Evolutionary conservation across 2,888 invertebrate genomes (phyloP), one percentile per base, ranked within the genome.

Genomic region (Euproctis similis): DNA sequence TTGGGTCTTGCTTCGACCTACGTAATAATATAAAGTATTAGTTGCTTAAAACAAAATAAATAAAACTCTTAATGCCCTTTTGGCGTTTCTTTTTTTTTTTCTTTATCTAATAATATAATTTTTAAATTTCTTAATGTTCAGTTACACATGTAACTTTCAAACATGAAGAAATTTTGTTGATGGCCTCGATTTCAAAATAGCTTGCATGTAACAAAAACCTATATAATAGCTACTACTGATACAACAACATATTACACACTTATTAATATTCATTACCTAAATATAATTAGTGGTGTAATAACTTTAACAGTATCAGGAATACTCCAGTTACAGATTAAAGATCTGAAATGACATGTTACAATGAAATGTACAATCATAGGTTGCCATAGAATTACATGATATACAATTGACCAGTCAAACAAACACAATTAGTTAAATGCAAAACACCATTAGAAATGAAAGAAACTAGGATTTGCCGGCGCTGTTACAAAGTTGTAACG

Each of bases 151-250:
- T 64, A 75, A 81, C 76, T 70, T n/a, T 61, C 46, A 46, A 69
- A 71, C 78, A 77, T 56, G 42, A 73, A 81, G 80, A 82, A 77
- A 81, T 76, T 5, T 60, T 46, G 61, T 57, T 49, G 60, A 72
- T 81, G 81, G 82, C 81, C 82, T 82, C 81, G 81, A 82, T 82
- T 81, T 72, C 69, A 74, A 78, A 69, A n/a, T n/a, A n/a, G n/a
- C n/a, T n/a, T n/a, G n/a, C n/a, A n/a, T n/a, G n/a, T n/a, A n/a
- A n/a, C n/a, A n/a, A n/a, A n/a, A n/a, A n/a, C n/a, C n/a, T n/a
- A n/a, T n/a, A n/a, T n/a, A n/a, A n/a, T n/a, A n/a, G n/a, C n/a
- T n/a, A n/a, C n/a, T n/a, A n/a, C n/a, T n/a, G n/a, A n/a, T 39
- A 42, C 28, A 28, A 35, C 33, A 32, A 14, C 20, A 20, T 13